Conservation (phyloP, 2,888 invertebrate genomes). For the Noctua pronuba region DNA sequence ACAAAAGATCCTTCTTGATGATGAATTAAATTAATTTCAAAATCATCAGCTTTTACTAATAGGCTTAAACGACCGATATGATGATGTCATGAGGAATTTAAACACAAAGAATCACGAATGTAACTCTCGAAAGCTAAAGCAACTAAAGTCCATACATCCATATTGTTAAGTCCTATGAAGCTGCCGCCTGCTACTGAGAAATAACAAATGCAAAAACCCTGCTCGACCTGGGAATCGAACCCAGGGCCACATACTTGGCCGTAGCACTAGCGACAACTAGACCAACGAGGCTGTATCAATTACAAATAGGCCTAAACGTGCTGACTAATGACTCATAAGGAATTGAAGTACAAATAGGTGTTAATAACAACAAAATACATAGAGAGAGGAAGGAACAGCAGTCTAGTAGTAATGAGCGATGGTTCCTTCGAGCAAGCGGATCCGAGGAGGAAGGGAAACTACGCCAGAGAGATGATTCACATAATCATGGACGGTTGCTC, state of each 20-base stretch:
- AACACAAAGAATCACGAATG: neutral
- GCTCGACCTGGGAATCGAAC: neutral
- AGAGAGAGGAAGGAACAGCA: constrained; percentile 13
- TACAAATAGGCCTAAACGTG: neutral
- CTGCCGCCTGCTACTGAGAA: neutral
- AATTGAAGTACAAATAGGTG: neutral
- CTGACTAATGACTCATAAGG: neutral
- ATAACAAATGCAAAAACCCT: neutral
- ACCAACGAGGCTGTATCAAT: neutral
- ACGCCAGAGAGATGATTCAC: neutral
- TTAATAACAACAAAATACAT: constrained; percentile 8
- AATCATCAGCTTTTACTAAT: neutral
- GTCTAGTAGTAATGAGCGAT: constrained; percentile 1
- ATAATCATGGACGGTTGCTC: neutral
- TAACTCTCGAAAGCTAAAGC: neutral
- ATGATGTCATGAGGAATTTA: neutral
- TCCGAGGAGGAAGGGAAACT: constrained; percentile 2
- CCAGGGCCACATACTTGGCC: neutral
- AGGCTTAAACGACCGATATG: neutral
- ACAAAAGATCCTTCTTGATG: neutral
- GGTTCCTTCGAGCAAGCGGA: constrained; percentile 9
- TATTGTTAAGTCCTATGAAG: neutral
- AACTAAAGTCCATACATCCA: too few relatives aligned
- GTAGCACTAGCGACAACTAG: neutral
- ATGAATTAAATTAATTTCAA: neutral